Base-by-base conservation (phyloP, 2,113 vertebrate species). In the Calonectris borealis region DNA sequence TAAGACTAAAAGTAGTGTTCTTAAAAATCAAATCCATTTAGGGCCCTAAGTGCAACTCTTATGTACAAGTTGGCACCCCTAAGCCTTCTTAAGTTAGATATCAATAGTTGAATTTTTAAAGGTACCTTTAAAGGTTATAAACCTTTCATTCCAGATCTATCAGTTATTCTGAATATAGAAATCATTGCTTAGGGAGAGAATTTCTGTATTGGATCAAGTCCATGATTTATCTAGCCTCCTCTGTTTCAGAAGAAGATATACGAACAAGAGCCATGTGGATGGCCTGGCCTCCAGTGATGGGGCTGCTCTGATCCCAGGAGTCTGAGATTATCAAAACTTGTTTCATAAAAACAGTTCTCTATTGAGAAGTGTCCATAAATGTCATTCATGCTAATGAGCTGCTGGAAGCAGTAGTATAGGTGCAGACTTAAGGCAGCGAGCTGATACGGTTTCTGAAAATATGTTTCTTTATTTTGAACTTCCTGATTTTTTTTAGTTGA, bases 11-110 rank as follows among this genome's bases (percentile, higher is more conserved):
- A 71, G 36, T 42, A 72, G 31, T 34, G 36, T 81, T 62, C 22
- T 48, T 66, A 88, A 72, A 81, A 90, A 71, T 69, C 57, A 93
- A 72, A 61, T 95, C 83, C 54, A 69, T 91, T 64, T 85, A 79
- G 42, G 73, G 61, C 10, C 44, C 32, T 64, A n/a, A 95, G 86
- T 51, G 40, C 71, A 80, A 15, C 21, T 69, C 16, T 5, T 68
- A 64, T 21, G 40, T 77, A 44, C 29, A 38, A 21, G 36, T 80
- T 94, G 80, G 77, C 72, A 65, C 25, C 3, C 31, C 14, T 66
- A 40, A 61, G 27, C 14, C 25, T 65, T 54, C 64, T 68, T 61
- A 66, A 66, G 55, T 73, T 83, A 86, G 64, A 11, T 89, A 54
- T 40, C 52, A 62, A 29, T 38, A 78, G 92, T 11, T 91, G 55